Percentiles rank a stretch among this genome's conserved stretches.
Evolutionary conservation across 2,888 invertebrate species (phyloP).

Genomic region (Holacanthella duospinosa): DNA sequence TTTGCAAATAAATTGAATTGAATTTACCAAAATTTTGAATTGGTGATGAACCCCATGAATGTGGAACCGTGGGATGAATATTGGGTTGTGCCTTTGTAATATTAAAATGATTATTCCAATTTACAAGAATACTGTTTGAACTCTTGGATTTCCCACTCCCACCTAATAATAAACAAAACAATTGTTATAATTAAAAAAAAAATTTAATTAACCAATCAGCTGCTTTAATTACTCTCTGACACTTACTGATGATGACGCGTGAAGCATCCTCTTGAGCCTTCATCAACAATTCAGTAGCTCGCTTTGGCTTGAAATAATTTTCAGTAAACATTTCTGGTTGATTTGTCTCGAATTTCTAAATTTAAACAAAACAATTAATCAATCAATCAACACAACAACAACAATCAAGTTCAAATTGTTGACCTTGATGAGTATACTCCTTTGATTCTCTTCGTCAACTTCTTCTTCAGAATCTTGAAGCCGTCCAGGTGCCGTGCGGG

Average conservation of each 20-base stretch:
- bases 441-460: conserved; percentile 28
- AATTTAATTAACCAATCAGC: too few relatives aligned
- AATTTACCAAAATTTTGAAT: conserved; percentile 31
- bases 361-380: conserved; percentile 6
- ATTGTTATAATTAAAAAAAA: not conserved
- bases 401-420: not conserved
- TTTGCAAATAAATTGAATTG: conserved; percentile 22
- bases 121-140: conserved; percentile 22
- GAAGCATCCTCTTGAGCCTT: conserved; percentile 48
- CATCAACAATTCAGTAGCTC: conserved; percentile 52
- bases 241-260: conserved; percentile 48
- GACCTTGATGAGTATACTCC: conserved; percentile 32
- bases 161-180: conserved; percentile 13
- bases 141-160: conserved; percentile 27
- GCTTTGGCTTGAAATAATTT: conserved; percentile 60
- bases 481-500: conserved; percentile 35
- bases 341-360: conserved; percentile 48
- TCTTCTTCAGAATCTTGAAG: conserved; percentile 27
- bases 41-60: conserved; percentile 37
- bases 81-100: conserved; percentile 12
- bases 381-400: not conserved
- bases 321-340: conserved; percentile 55
- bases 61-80: conserved; percentile 20
- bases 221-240: too few relatives aligned
- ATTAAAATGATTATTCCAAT: conserved; percentile 34